Base-by-base conservation (phyloP, 2,113 vertebrate species). In the Scophthalmus maximus region DNA sequence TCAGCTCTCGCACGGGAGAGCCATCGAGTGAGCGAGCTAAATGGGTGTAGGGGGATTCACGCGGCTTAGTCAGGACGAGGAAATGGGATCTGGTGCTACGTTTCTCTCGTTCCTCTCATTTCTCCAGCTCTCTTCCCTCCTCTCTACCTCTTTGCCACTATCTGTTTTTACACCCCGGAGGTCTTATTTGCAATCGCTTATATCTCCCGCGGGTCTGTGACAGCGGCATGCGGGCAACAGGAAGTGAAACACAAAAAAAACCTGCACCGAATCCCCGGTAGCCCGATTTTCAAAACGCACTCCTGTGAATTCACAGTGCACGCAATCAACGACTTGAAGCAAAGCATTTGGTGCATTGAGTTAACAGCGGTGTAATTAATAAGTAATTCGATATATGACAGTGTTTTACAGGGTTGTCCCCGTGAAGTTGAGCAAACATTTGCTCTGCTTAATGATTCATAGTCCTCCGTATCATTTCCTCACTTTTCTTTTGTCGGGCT, bases 31-130 rank as follows among this genome's bases (percentile, higher is more conserved):
- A 89, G 90, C 81, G 80, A 86, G 78, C 88, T 89, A 93, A 93
- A 93, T 88, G 86, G 87, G 84, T 92, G 89, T 88, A 87, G 85
- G 57, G 90, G 92, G 92, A 93, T 93, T 89, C 81, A 47, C 69
- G 73, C 62, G 81, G 93, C 90, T 93, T 92, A 92, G 90, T 86
- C 60, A 49, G 92, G 92, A 93, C 93, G 90, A 92, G 83, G 73
- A 88, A 87, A 75, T 60, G 61, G 84, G 83, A 92, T 91, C 87
- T 79, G 36, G 60, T 67, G 73, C 78, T 84, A 47, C 88, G 76
- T 82, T 84, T 85, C 71, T 87, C 83, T 85, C 88, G 76, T 82
- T 84, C 84, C 71, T 87, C 83, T 85, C 72, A 82, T 87, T 79
- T 86, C 72, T 58, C 64, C 47, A 8, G 49, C 63, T 18, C 66